Evolutionary conservation across 1,140 invertebrate species (phyloP), one percentile per base, ranked within the genome.

Genomic region (Drosophila tristis): DNA sequence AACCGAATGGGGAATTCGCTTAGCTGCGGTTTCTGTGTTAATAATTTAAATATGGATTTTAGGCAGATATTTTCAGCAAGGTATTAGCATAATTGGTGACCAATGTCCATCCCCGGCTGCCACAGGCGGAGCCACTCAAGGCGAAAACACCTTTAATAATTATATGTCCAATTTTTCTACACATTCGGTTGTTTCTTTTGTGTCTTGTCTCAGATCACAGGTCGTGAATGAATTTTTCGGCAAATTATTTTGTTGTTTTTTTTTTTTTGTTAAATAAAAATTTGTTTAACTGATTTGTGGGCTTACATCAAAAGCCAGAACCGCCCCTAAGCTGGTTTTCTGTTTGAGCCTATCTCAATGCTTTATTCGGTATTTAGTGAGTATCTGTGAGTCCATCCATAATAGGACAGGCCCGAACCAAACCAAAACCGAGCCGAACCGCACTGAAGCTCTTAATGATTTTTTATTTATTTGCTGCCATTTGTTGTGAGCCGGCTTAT

Each of bases 11-110:
- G 57, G 72, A 54, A 66, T 58, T 77, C 50, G 55, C 56, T 31
- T 9, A 23, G 48, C 20, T 26, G 50, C 25, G 31, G 54, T 60
- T 60, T 60, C 56, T 63, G 59, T 74, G 81, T 81, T 87, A 78
- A 86, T 86, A 82, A 87, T 87, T 71, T 86, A 75, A 86, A 81
- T 82, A 81, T 78, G 74, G 60, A 87, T 61, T 86, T 87, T 71
- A 87, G 60, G 60, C 64, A 62, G 74, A 74, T 81, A 87, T 86
- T 86, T 86, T 87, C 66, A 77, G 65, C 78, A 48, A 42, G 62
- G 65, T 64, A 87, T 86, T 86, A 86, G 84, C 82, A 86, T 86
- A 86, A 86, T 86, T 87, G 82, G 66, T 70, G 68, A 63, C 70
- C 71, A 78, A 74, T 87, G 78, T 87, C 74, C 74, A 80, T 74